Evolutionary conservation across 2,888 invertebrate species (phyloP).

Genomic region (Poecilus cupreus): DNA sequence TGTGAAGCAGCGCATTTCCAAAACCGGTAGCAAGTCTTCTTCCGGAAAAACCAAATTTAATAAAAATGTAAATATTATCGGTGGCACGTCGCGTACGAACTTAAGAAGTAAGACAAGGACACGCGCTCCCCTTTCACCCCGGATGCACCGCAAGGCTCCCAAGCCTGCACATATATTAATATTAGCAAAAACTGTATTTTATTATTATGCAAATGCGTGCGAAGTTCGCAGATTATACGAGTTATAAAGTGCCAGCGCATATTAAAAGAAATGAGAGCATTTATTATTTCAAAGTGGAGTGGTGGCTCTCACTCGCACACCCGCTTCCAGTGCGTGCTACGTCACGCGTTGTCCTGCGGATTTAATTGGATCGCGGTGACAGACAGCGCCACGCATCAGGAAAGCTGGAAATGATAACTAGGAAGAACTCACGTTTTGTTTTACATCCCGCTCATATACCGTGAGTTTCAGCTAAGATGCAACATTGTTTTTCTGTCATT

Average conservation of each 20-base stretch:
- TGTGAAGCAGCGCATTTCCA: neutral
- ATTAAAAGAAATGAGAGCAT: constrained; percentile 59
- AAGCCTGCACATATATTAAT: constrained; percentile 56
- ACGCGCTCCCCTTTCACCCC: neutral
- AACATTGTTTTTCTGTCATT: no score
- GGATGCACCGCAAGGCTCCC: neutral
- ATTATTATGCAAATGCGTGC: constrained; percentile 59
- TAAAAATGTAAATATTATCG: constrained; percentile 60
- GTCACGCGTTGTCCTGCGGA: neutral
- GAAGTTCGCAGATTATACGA: constrained; percentile 34
- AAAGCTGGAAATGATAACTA: neutral
- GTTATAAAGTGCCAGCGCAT: constrained; percentile 57
- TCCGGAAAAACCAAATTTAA: constrained; percentile 50
- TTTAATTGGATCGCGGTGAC: constrained; percentile 42
- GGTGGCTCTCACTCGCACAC: neutral
- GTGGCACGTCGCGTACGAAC: constrained; percentile 25
- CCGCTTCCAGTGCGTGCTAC: neutral
- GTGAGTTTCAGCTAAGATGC: no score
- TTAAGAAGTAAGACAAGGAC: constrained; percentile 30
- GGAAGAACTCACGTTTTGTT: neutral
- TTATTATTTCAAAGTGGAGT: constrained; percentile 50
- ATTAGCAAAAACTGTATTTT: constrained; percentile 60
- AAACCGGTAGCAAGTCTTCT: neutral
- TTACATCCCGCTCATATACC: neutral
- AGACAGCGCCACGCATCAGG: neutral